Evolutionary conservation across 2,113 vertebrate genomes (phyloP).

Genomic region (Xyliphius kryptos): DNA sequence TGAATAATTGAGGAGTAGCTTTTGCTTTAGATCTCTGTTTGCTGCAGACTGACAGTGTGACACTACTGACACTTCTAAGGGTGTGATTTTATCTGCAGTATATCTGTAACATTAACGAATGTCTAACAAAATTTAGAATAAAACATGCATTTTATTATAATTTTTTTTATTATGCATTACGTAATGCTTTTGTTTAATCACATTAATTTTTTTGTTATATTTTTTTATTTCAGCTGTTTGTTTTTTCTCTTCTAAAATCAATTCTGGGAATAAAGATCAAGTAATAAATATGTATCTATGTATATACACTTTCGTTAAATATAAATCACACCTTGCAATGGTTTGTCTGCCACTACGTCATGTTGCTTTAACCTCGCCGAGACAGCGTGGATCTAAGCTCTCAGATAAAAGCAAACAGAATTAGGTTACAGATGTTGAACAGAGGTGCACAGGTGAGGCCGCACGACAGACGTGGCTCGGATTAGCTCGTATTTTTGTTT

Average conservation of each 20-base stretch:
- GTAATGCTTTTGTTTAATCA: too few relatives aligned
- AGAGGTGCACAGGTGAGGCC: constrained; percentile 48
- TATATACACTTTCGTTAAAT: constrained; percentile 64
- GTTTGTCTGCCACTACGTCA: constrained; percentile 55
- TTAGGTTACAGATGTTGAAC: constrained; percentile 69
- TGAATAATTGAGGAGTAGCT: constrained; percentile 69
- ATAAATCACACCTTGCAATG: constrained; percentile 53
- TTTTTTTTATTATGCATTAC: too few relatives aligned
- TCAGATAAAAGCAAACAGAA: constrained; percentile 67
- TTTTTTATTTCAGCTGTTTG: too few relatives aligned
- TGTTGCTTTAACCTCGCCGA: constrained; percentile 68
- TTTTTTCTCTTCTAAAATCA: too few relatives aligned
- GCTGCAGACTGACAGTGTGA: constrained; percentile 6
- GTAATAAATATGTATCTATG: too few relatives aligned
- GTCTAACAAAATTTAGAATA: too few relatives aligned
- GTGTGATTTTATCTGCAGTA: too few relatives aligned
- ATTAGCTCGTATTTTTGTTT: constrained; percentile 72
- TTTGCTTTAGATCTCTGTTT: constrained; percentile 37
- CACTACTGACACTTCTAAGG: constrained; percentile 7
- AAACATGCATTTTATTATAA: too few relatives aligned
- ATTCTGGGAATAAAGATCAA: too few relatives aligned
- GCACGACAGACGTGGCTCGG: constrained; percentile 54
- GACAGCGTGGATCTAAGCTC: constrained; percentile 57
- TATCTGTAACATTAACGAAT: too few relatives aligned
- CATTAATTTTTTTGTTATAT: too few relatives aligned